These are phyloP conservation scores for Mirounga angustirostris DNA, from an alignment of 2,113 vertebrate genomes.

Conservation along the genomic window DNA sequence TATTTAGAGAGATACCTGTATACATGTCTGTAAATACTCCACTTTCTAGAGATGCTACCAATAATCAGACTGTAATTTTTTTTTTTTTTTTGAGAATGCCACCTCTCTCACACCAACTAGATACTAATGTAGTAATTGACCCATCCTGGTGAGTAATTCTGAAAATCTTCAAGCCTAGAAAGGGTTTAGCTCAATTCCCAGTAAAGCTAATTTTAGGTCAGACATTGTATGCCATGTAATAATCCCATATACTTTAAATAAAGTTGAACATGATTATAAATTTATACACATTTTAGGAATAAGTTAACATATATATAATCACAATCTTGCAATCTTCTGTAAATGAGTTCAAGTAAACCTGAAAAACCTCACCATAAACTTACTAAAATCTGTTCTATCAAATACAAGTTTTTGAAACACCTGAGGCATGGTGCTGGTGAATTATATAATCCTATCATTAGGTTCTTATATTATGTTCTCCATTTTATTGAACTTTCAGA, in stretches of 20 bases:
- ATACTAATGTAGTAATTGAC: background rate
- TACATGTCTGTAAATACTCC: background rate
- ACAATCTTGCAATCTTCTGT: background rate
- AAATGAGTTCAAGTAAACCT: constrained; percentile 43
- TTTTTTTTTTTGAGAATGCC: background rate
- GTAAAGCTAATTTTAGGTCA: background rate
- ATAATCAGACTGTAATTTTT: background rate
- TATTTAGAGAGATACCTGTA: background rate
- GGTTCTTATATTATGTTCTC: background rate
- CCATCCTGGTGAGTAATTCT: background rate
- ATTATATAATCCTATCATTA: constrained; percentile 31
- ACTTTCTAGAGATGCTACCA: background rate
- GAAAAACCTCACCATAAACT: background rate
- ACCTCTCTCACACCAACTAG: background rate
- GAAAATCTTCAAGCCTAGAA: background rate
- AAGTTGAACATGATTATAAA: background rate
- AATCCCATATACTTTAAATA: background rate
- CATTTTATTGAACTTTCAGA: background rate
- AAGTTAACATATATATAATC: background rate
- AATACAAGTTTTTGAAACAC: background rate
- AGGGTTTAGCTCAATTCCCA: background rate
- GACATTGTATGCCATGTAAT: background rate
- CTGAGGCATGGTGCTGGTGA: background rate
- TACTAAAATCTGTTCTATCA: constrained; percentile 32
- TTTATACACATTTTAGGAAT: background rate